A percentile compares a stretch with the other conserved stretches of the same genome.
Conservation (phyloP, 1,140 invertebrate genomes). For the Hyphantria cunea region DNA sequence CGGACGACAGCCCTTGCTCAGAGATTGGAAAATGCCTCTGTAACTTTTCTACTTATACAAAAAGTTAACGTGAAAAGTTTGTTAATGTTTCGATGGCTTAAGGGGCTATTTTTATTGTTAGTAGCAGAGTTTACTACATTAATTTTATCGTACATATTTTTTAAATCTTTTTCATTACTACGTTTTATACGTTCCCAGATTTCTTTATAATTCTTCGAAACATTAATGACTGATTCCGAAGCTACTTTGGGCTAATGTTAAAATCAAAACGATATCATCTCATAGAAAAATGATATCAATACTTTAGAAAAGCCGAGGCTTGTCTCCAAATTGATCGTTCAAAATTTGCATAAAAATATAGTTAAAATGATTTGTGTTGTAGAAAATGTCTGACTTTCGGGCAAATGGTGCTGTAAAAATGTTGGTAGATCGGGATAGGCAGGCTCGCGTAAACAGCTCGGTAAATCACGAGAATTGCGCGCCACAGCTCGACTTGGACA, state of each 20-base stretch:
- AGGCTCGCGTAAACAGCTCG: constrained; percentile 69
- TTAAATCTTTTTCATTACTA: constrained; percentile 17
- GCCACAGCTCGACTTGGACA: constrained; percentile 66
- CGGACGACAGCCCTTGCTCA: constrained; percentile 40
- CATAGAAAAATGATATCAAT: constrained; percentile 23
- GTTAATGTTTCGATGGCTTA: constrained; percentile 42
- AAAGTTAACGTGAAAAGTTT: constrained; percentile 56
- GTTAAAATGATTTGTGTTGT: constrained; percentile 48
- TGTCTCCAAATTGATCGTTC: constrained; percentile 15
- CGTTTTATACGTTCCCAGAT: no score
- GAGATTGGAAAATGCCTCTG: constrained; percentile 62
- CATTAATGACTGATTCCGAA: no score
- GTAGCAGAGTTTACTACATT: constrained; percentile 17
- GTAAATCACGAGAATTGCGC: constrained; percentile 70
- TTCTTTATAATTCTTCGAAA: no score
- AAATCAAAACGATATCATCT: constrained; percentile 23
- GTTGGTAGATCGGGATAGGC: constrained; percentile 55
- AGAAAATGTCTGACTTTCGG: constrained; percentile 47
- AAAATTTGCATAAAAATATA: constrained; percentile 51
- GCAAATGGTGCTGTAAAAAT: constrained; percentile 58
- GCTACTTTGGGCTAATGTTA: not conserved
- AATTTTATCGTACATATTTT: constrained; percentile 26
- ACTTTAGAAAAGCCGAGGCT: constrained; percentile 24
- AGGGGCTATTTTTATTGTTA: constrained; percentile 47
- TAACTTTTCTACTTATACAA: constrained; percentile 60